Evolutionary conservation across 2,113 vertebrate species (phyloP).

Genomic region (Plectropomus leopardus): DNA sequence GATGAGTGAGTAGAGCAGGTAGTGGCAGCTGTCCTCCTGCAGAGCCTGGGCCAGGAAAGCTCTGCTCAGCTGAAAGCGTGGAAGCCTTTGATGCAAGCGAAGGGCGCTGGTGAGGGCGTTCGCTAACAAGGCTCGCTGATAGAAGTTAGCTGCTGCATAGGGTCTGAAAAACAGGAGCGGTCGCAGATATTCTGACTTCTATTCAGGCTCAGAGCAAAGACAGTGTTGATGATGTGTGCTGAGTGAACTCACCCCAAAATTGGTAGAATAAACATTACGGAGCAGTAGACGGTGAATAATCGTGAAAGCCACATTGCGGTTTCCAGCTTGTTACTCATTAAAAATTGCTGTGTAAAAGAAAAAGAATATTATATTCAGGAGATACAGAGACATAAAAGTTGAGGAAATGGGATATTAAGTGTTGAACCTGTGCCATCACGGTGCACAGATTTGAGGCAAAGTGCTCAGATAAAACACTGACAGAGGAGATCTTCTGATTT

Average conservation of each 20-base stretch:
- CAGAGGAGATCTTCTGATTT: not conserved
- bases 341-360: constrained; percentile 90
- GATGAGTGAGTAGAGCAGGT: constrained; percentile 97
- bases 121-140: constrained; percentile 96
- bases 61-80: constrained; percentile 95
- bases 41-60: constrained; percentile 95
- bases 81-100: constrained; percentile 94
- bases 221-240: not conserved
- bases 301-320: constrained; percentile 99
- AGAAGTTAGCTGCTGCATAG: constrained; percentile 96
- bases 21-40: constrained; percentile 98
- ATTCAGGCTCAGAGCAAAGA: not conserved
- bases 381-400: not conserved
- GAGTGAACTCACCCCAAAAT: constrained; percentile 91
- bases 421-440: too few relatives aligned
- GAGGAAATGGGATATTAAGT: not conserved
- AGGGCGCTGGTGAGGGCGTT: constrained; percentile 98
- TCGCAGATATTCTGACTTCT: not conserved
- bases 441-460: not conserved
- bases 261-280: constrained; percentile 96
- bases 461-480: not conserved
- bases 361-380: constrained; percentile 26
- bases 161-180: constrained; percentile 86
- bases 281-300: constrained; percentile 97
- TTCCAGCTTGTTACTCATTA: constrained; percentile 96